Conservation (phyloP, 2,113 vertebrate genomes). For the Hoplias malabaricus region DNA sequence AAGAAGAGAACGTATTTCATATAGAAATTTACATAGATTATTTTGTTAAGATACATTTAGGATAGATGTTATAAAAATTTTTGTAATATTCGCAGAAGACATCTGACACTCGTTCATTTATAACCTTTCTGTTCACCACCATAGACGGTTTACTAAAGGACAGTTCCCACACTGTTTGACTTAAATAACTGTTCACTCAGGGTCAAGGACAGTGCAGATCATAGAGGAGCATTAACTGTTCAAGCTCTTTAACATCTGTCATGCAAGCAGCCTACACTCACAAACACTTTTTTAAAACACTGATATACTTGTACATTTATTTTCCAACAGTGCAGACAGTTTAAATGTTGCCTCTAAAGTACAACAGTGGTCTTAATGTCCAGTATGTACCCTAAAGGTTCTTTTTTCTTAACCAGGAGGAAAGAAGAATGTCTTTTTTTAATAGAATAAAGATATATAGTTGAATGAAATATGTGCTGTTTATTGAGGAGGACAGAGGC, state of each 20-base stretch:
- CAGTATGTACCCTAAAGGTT: too few species aligned
- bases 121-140: background rate
- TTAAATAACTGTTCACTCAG: constrained; percentile 26
- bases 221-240: constrained; percentile 17
- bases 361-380: too few species aligned
- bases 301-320: too few species aligned
- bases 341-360: too few species aligned
- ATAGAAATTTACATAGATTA: too few species aligned
- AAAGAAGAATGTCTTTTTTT: too few species aligned
- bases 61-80: too few species aligned
- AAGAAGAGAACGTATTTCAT: too few species aligned
- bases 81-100: background rate
- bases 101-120: background rate
- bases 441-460: too few species aligned
- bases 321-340: too few species aligned
- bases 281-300: background rate
- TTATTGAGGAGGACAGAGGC: constrained; percentile 6
- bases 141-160: background rate
- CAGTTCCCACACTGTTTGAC: constrained; percentile 21
- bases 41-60: too few species aligned
- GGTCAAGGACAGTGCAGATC: constrained; percentile 29
- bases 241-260: constrained; percentile 34
- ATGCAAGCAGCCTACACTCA: background rate
- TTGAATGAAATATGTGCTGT: background rate
- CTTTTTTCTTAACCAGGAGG: too few species aligned